Percentiles rank a stretch among this genome's conserved stretches.
Evolutionary conservation across 2,113 vertebrate species (phyloP).

Genomic region (Perca fluviatilis): DNA sequence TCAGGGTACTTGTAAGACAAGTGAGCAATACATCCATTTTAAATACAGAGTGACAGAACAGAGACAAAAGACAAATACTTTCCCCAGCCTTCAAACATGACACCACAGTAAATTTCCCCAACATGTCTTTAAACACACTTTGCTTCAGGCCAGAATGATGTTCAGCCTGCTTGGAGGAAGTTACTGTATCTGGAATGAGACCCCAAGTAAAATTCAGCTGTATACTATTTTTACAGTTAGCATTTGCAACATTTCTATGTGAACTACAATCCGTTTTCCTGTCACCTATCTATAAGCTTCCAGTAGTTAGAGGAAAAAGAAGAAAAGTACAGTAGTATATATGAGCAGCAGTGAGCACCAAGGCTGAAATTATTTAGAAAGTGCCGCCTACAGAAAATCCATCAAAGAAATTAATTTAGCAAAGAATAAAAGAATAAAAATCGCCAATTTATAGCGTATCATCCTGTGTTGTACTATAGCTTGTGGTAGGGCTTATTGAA

Average conservation of each 20-base stretch:
- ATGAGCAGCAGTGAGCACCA: not conserved
- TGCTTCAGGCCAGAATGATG: slow-evolving; percentile 37
- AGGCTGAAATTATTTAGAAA: not conserved
- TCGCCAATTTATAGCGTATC: not conserved
- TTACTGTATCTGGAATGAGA: not conserved
- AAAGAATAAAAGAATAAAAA: slow-evolving; percentile 6
- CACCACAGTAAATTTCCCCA: not conserved
- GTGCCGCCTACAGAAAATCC: not conserved
- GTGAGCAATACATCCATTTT: not conserved
- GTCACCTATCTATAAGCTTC: not conserved
- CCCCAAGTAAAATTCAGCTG: slow-evolving; percentile 1
- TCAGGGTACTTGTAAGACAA: not conserved
- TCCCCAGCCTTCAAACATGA: not conserved
- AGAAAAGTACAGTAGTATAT: slow-evolving; percentile 1
- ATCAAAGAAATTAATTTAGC: slow-evolving; percentile 11
- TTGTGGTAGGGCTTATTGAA: not conserved
- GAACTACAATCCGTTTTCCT: slow-evolving; percentile 14
- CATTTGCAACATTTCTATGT: slow-evolving; percentile 14
- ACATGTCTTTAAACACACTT: slow-evolving; percentile 36
- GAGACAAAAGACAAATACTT: slow-evolving; percentile 11
- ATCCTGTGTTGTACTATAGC: not conserved
- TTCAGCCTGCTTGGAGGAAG: slow-evolving; percentile 9
- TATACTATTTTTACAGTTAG: not conserved
- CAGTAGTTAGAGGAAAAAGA: not conserved
- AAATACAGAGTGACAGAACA: slow-evolving; percentile 21